Evolutionary conservation across 23 tunicate genomes (phyloP).

Genomic region (Clavelina lepadiformis): DNA sequence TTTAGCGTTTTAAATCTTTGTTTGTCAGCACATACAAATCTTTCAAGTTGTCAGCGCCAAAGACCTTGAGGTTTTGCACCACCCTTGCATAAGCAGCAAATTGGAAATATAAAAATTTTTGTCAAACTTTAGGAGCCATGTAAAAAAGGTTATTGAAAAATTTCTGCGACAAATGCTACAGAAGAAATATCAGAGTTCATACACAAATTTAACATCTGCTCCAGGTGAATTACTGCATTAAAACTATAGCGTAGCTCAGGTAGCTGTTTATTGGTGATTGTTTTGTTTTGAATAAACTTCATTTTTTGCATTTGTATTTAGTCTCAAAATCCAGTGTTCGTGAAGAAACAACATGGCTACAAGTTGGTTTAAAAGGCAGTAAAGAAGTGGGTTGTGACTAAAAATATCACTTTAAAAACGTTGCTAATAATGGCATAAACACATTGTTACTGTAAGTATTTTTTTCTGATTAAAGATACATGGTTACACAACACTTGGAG

Average conservation of each 20-base stretch:
- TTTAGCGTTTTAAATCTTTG: no score
- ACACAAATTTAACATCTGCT: constrained; percentile 66
- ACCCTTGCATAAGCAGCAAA: not conserved
- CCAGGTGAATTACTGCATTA: constrained; percentile 63
- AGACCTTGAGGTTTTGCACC: not conserved
- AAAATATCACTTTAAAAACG: not conserved
- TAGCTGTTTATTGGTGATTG: not conserved
- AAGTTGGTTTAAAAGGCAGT: constrained; percentile 56
- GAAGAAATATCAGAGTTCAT: constrained; percentile 36
- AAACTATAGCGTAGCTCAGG: not conserved
- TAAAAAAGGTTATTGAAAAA: constrained; percentile 71
- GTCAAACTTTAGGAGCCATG: constrained; percentile 45
- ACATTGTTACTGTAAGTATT: no score
- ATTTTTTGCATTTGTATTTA: constrained; percentile 12
- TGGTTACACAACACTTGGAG: constrained; percentile 88
- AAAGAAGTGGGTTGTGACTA: constrained; percentile 42
- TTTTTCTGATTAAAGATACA: constrained; percentile 52
- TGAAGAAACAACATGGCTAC: constrained; percentile 76
- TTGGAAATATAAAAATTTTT: not conserved
- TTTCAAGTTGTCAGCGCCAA: not conserved
- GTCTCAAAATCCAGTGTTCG: constrained; percentile 84
- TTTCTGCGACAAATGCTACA: constrained; percentile 57
- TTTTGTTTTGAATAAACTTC: not conserved
- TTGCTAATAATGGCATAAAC: no score
- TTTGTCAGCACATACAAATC: not conserved